Conservation (phyloP, 1,140 invertebrate species). For the Macrobrachium rosenbergii region DNA sequence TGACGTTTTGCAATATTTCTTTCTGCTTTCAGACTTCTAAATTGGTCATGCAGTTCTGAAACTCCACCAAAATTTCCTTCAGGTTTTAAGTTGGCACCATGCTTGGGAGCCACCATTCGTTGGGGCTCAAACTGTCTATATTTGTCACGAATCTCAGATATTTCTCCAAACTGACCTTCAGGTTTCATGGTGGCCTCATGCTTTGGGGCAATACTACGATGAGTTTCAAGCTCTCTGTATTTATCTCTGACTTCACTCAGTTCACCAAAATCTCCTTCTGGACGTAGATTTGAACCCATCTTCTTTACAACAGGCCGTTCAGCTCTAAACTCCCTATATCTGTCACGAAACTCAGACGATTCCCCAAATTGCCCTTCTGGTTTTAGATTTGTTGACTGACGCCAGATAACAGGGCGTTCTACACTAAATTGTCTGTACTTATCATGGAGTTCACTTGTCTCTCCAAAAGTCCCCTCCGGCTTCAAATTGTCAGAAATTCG, state of each 20-base stretch:
- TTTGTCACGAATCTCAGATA: not conserved
- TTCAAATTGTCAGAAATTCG: constrained; percentile 39
- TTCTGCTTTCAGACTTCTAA: not conserved
- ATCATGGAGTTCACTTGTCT: constrained; percentile 30
- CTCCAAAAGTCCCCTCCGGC: constrained; percentile 26
- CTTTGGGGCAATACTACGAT: not conserved
- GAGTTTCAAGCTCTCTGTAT: not conserved
- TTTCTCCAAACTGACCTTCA: not conserved
- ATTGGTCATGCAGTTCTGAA: constrained; percentile 22
- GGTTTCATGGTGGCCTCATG: not conserved
- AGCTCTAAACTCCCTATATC: not conserved
- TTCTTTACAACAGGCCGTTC: not conserved
- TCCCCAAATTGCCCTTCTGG: not conserved
- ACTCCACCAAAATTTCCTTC: constrained; percentile 24
- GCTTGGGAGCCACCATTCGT: not conserved
- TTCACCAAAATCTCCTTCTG: constrained; percentile 13
- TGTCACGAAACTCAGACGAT: not conserved
- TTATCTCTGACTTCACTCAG: not conserved
- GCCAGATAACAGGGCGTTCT: constrained; percentile 9
- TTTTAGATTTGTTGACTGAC: constrained; percentile 28
- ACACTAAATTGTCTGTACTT: constrained; percentile 3
- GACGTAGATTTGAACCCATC: not conserved
- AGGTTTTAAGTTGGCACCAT: not conserved
- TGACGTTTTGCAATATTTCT: not conserved
- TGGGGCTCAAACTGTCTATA: not conserved